Conservation (phyloP, 2,113 vertebrate genomes). For the Shinisaurus crocodilurus region DNA sequence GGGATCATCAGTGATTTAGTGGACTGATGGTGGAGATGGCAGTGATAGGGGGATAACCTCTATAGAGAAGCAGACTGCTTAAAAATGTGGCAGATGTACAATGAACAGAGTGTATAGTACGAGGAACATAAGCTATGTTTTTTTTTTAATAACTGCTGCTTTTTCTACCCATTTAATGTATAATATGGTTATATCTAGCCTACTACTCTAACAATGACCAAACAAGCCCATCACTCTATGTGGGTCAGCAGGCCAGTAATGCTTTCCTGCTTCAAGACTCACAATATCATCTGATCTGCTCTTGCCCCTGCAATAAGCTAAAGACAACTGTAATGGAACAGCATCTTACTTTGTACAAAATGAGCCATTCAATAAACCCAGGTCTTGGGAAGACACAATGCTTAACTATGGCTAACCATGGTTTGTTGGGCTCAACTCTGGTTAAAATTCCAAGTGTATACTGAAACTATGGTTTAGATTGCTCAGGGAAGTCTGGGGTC, state of each 20-base stretch:
- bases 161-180: conserved; percentile 17
- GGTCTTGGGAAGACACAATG: too few species aligned
- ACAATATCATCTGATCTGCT: neutral
- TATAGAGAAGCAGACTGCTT: conserved; percentile 18
- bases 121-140: conserved; percentile 4
- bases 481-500: too few species aligned
- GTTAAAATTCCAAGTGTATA: too few species aligned
- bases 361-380: neutral
- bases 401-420: too few species aligned
- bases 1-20: conserved; percentile 40
- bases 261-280: neutral
- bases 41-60: conserved; percentile 30
- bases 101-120: neutral
- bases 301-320: neutral
- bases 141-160: neutral
- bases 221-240: neutral
- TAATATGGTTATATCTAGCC: neutral
- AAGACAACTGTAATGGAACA: neutral
- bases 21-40: conserved; percentile 15
- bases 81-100: conserved; percentile 27
- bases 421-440: too few species aligned
- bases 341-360: neutral
- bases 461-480: too few species aligned
- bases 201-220: neutral
- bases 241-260: neutral